phyloP scores from a whole-genome alignment of 2,113 vertebrate species.

The Mystacornis crossleyi region DNA sequence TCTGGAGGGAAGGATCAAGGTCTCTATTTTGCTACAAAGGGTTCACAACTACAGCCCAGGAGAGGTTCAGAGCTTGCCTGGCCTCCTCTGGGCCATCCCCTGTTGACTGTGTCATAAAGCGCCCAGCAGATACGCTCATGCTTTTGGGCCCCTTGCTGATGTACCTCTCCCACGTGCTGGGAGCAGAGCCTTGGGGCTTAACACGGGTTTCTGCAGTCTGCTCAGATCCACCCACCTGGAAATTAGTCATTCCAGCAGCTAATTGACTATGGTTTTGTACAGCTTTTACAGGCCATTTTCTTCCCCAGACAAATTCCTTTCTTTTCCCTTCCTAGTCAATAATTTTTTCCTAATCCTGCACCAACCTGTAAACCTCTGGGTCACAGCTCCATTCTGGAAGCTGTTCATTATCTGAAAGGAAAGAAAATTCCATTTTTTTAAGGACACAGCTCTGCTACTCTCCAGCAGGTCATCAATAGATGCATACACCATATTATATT shows the following conservation, averaged over 20 bases:
- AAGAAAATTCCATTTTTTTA: neutral
- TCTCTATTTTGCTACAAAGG: neutral
- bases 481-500: neutral
- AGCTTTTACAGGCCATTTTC: conserved; percentile 13
- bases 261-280: neutral
- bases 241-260: conserved; percentile 60
- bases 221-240: conserved; percentile 48
- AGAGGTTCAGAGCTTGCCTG: neutral
- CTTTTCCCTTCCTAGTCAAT: neutral
- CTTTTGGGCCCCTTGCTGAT: neutral
- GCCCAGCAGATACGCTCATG: accelerated
- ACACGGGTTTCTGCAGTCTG: neutral
- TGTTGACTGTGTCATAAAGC: neutral
- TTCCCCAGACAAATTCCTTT: neutral
- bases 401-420: neutral
- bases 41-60: accelerated
- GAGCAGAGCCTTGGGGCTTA: neutral
- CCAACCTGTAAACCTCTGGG: neutral
- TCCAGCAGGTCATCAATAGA: neutral
- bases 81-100: neutral
- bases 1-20: neutral
- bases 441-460: neutral
- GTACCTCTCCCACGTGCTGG: neutral
- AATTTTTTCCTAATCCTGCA: neutral
- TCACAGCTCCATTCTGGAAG: neutral